Percentiles rank a stretch among this genome's conserved stretches.
Evolutionary conservation across 2,797 vertebrate species (phyloP).

Genomic region (Garrulus glandarius): DNA sequence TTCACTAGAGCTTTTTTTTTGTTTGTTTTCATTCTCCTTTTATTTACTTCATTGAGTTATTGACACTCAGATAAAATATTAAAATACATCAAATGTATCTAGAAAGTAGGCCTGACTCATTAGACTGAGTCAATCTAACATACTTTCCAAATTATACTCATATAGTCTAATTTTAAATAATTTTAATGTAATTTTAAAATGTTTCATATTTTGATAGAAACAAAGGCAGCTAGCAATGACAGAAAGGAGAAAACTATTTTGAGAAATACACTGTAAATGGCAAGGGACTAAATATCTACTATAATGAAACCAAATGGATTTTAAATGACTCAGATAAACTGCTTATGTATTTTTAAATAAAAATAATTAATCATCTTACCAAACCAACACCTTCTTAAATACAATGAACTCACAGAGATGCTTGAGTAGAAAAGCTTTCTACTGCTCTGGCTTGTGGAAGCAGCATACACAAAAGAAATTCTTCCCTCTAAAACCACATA

Average conservation of each 20-base stretch:
- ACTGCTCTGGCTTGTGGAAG: slow-evolving; percentile 2
- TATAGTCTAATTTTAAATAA: slow-evolving; percentile 21
- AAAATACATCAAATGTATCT: neutral
- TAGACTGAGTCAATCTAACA: neutral
- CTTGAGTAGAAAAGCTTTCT: slow-evolving; percentile 2
- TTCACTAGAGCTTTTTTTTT: neutral
- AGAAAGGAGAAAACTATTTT: slow-evolving; percentile 25
- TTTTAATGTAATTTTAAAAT: neutral
- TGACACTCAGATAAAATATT: slow-evolving; percentile 1
- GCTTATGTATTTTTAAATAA: slow-evolving; percentile 13
- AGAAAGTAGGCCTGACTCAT: neutral
- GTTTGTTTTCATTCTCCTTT: neutral
- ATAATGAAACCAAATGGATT: slow-evolving; percentile 33
- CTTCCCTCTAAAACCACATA: neutral
- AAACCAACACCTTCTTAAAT: slow-evolving; percentile 8
- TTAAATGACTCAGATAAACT: slow-evolving; percentile 31
- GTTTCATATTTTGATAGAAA: slow-evolving; percentile 18
- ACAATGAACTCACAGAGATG: neutral
- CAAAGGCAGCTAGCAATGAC: neutral
- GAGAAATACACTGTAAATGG: neutral
- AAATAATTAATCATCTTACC: slow-evolving; percentile 10
- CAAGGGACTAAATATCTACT: neutral
- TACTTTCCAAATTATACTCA: slow-evolving; percentile 7
- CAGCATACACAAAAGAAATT: neutral
- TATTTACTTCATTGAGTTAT: neutral